Percentiles rank a stretch among this genome's conserved stretches.
These are phyloP conservation scores for Cinara cedri DNA, from an alignment of 2,888 invertebrate species.

Conservation along the genomic window DNA sequence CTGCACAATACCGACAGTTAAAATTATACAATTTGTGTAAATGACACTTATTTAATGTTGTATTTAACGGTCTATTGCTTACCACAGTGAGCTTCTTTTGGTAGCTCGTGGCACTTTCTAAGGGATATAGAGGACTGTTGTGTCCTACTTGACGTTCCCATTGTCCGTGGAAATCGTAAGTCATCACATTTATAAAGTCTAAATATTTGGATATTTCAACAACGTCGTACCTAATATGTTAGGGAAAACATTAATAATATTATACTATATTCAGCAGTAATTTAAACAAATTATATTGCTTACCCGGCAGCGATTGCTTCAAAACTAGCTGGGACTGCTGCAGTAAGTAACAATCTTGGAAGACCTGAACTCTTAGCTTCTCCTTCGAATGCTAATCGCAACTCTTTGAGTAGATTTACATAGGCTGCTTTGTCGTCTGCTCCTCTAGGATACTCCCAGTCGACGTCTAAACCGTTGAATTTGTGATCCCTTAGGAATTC, in stretches of 20 bases:
- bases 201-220: constrained; percentile 92
- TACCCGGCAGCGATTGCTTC: constrained; percentile 90
- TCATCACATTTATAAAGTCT: constrained; percentile 94
- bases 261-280: background rate
- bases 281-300: constrained; percentile 54
- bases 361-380: constrained; percentile 88
- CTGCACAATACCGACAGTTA: constrained; percentile 61
- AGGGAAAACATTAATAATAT: background rate
- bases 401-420: constrained; percentile 81
- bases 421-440: constrained; percentile 85
- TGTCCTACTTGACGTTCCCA: constrained; percentile 94
- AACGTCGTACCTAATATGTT: constrained; percentile 75
- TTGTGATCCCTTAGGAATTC: constrained; percentile 89
- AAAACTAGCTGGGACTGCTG: constrained; percentile 90
- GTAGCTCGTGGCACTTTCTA: constrained; percentile 87
- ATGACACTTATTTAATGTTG: background rate
- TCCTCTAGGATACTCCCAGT: constrained; percentile 93
- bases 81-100: constrained; percentile 93
- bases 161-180: constrained; percentile 93
- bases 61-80: constrained; percentile 62
- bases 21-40: too few relatives aligned
- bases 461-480: constrained; percentile 90
- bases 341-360: constrained; percentile 78
- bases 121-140: constrained; percentile 86
- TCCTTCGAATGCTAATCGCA: constrained; percentile 89